phyloP scores from a whole-genome alignment of 2,113 vertebrate species.

The Vanacampus margaritifer region DNA sequence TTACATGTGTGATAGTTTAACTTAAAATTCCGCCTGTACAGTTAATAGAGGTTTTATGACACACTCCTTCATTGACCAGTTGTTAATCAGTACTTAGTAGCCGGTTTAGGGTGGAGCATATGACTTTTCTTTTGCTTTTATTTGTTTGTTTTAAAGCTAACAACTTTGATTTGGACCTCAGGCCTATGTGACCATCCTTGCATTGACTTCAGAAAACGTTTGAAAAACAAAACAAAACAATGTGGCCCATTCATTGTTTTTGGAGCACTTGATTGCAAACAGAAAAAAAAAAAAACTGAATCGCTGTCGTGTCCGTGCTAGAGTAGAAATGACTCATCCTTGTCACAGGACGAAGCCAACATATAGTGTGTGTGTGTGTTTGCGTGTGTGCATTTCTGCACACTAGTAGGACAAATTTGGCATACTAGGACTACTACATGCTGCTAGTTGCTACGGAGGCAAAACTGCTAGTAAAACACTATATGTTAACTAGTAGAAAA shows the following conservation, averaged over 20 bases:
- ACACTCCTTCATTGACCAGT: not conserved
- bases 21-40: not conserved
- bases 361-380: not conserved
- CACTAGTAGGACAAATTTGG: not conserved
- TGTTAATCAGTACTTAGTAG: no score
- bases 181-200: not conserved
- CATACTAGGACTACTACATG: not conserved
- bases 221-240: not conserved
- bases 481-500: not conserved
- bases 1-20: not conserved
- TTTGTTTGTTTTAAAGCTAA: not conserved
- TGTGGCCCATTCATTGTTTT: not conserved
- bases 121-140: not conserved
- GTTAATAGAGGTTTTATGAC: not conserved
- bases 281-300: not conserved
- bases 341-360: not conserved
- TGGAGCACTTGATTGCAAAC: not conserved
- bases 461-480: not conserved
- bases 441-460: not conserved
- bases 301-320: not conserved
- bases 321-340: not conserved
- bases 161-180: not conserved
- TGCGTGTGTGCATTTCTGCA: not conserved
- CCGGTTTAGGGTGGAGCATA: not conserved
- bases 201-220: not conserved